Base-by-base conservation (phyloP, 2,888 invertebrate species). In the Meteorus cinctellus region DNA sequence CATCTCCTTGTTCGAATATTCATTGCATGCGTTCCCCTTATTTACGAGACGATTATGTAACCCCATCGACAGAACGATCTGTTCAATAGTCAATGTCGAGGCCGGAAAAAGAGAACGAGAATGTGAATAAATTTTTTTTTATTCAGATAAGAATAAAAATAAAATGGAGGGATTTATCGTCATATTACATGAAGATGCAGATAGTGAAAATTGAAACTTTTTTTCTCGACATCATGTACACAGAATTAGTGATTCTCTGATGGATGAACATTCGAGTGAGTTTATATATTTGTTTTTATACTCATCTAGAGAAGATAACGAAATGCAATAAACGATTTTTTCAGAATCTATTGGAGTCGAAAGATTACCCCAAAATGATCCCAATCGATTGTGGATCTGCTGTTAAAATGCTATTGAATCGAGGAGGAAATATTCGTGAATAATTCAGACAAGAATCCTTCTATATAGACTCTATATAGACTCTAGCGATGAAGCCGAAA, bases 31-130 rank as follows among this genome's bases (percentile, higher is more conserved):
- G 14, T n/a, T 19, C 59, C 45, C 59, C 59, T 41, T 71, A 36
- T 72, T 72, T 62, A 62, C 48, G 48, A 48, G 60, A 45, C 55
- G 72, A 72, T 72, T 72, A 66, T 65, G 65, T 24, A 72, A 72
- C 65, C 36, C 65, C 55, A 55, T 55, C 19, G 19, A 36, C 65
- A 36, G 45, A 34, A 60, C n/a, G 34, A 59, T 59, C 31, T 59
- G 45, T 69, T 24, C 12, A 55, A 55, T 51, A 69, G 34, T 69
- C 55, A 6, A 45, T 55, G 19, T 55, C 6, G 19, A 55, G 55
- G 19, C 8, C 19, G n/a, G 8, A 55, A 19, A 19, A 55, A 19
- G 24, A 55, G 8, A 19, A 48, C 2, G 16, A 48, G 1, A 55
- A 55, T 1, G n/a, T 19, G 14, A 14, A 45, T n/a, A 16, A 48